Evolutionary conservation across 1,140 invertebrate genomes (phyloP), one percentile per base, ranked within the genome.

Genomic region (Odontomachus brunneus): DNA sequence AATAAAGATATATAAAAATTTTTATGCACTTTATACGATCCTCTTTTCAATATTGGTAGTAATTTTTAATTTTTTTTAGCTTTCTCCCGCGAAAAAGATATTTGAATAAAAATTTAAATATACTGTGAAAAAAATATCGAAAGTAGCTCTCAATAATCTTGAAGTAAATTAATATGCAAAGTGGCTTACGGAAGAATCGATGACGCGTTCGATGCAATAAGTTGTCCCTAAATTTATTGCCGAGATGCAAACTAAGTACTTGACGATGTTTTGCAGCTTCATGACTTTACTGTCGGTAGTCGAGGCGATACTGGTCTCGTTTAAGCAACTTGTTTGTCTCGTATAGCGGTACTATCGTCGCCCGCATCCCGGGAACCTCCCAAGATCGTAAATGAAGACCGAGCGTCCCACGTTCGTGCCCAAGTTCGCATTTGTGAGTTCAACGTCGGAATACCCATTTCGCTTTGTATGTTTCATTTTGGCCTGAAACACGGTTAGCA

Each of bases 211-310:
- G 17, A 53, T 55, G 57, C 85, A 85, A 3, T 57, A 49, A 57
- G 24, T 69, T 11, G 29, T 38, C 72, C 17, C 26, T 14, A 75
- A 24, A 29, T 74, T 33, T 12, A 88, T 51, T 26, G 87, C 26
- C 7, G 91, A 24, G 9, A 90, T 60, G 63, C 89, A 92, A 82
- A 92, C 33, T 2, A 92, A 73, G 51, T 86, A 92, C 33, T 90
- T 91, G n/a, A 92, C 57, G 81, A 89, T 90, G 9, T 91, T 86
- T 57, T 91, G 89, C 26, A 91, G 67, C 86, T 90, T 89, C 93
- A 93, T 94, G 90, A 89, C 88, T 91, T 89, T 84, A 87, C 81
- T 87, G 81, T 89, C 82, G 78, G 82, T 87, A 81, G 84, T 81
- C 71, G 66, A 80, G 53, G 62, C 65, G 67, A 33, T 84, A 87